Percentiles rank a stretch among this genome's conserved stretches.
Evolutionary conservation across 2,888 invertebrate species (phyloP).

Genomic region (Idaea aversata): DNA sequence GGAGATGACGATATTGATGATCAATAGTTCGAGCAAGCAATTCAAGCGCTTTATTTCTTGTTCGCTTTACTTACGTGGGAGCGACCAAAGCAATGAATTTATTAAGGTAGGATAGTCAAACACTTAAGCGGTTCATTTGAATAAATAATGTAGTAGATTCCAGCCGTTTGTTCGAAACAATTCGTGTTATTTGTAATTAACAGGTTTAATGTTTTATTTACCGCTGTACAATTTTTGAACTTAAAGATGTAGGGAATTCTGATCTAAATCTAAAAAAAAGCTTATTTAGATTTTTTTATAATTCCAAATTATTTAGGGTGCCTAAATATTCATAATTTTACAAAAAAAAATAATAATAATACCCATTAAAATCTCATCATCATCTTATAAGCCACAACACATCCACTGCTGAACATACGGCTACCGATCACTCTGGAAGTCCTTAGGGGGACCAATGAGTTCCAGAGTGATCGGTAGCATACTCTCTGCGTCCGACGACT

Average conservation of each 20-base stretch:
- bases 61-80: constrained; percentile 9
- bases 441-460: too few relatives aligned
- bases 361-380: too few relatives aligned
- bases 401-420: too few relatives aligned
- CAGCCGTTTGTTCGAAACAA: constrained; percentile 1
- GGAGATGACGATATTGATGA: constrained; percentile 13
- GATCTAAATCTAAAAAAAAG: background rate
- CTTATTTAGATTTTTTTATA: too few relatives aligned
- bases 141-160: constrained; percentile 25
- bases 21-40: background rate
- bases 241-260: background rate
- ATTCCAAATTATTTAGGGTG: too few relatives aligned
- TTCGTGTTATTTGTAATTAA: background rate
- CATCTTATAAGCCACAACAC: too few relatives aligned
- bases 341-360: too few relatives aligned
- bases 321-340: too few relatives aligned
- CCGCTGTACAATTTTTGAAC: background rate
- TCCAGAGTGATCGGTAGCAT: too few relatives aligned
- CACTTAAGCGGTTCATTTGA: constrained; percentile 27
- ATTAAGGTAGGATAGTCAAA: constrained; percentile 26
- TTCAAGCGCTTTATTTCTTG: background rate
- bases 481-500: too few relatives aligned
- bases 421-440: too few relatives aligned
- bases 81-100: constrained; percentile 25
- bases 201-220: background rate